phyloP scores from a whole-genome alignment of 2,113 vertebrate species.

The Isurus oxyrinchus region DNA sequence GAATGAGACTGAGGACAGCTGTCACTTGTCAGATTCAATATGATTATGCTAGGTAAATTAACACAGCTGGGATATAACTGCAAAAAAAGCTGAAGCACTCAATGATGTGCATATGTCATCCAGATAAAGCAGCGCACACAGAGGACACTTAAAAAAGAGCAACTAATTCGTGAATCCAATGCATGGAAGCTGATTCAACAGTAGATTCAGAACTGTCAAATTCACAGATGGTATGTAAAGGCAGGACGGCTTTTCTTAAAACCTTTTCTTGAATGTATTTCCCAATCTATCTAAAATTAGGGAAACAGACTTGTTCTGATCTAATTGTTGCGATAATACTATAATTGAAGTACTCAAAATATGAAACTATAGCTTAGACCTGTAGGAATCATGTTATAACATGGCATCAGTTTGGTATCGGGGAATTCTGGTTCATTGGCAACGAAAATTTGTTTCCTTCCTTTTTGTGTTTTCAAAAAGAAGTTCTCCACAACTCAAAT shows the following conservation, averaged over 20 bases:
- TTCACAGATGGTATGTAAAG: background rate
- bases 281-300: background rate
- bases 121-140: too few relatives aligned
- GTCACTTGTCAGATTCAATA: background rate
- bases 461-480: background rate
- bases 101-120: background rate
- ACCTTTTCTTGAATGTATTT: background rate
- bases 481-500: background rate
- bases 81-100: constrained; percentile 9
- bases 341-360: background rate
- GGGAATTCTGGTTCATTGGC: background rate
- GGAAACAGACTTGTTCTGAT: background rate
- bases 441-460: background rate
- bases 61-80: background rate
- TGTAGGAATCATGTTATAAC: background rate
- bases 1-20: background rate
- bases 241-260: background rate
- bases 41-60: background rate
- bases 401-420: background rate
- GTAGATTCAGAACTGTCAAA: background rate
- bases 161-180: background rate
- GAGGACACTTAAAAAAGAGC: too few relatives aligned
- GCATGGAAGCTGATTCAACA: background rate
- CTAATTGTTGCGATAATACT: background rate
- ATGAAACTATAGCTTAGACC: background rate